Conservation (phyloP, 2,797 vertebrate species). For the Masticophis lateralis region DNA sequence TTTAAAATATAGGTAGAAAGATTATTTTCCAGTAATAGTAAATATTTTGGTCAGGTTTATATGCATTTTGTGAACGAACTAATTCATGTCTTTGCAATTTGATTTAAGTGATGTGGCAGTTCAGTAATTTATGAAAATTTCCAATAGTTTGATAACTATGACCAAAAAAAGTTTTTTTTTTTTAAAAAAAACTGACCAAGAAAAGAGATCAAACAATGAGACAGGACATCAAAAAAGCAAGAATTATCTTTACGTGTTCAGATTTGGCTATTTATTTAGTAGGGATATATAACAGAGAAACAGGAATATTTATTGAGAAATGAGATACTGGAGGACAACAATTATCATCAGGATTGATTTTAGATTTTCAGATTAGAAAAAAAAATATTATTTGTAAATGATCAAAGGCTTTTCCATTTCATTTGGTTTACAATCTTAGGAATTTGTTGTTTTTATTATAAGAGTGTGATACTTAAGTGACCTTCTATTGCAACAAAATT, state of each 20-base stretch:
- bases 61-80: background rate
- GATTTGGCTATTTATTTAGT: too few species aligned
- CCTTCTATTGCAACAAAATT: slow-evolving; percentile 1
- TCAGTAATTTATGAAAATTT: background rate
- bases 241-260: background rate
- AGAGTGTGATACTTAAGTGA: background rate
- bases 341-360: background rate
- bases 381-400: background rate
- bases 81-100: background rate
- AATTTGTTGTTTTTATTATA: background rate
- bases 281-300: background rate
- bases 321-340: background rate
- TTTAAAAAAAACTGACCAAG: too few species aligned
- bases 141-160: background rate
- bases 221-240: background rate
- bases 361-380: background rate
- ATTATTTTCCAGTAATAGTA: background rate
- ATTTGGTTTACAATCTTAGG: background rate
- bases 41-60: background rate
- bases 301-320: background rate
- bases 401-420: background rate
- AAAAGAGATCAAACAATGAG: background rate
- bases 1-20: background rate
- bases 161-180: background rate
- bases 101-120: background rate